Evolutionary conservation across 2,113 vertebrate genomes (phyloP).

Genomic region (Marcusenius ussheri): DNA sequence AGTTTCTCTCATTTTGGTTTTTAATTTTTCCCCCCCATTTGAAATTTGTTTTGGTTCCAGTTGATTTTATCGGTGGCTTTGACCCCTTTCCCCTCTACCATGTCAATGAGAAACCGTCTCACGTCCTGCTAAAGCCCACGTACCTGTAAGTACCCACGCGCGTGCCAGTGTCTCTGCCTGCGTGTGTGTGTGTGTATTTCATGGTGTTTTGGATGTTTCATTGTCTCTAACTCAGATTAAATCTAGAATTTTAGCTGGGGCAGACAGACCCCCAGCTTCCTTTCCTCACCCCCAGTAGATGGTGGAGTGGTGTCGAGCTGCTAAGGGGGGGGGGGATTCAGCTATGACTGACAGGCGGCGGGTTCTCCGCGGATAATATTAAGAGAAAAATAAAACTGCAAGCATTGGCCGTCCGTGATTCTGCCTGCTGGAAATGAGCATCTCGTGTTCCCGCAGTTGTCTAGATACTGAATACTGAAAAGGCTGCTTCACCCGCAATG

Average conservation of each 20-base stretch:
- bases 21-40: constrained; percentile 48
- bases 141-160: constrained; percentile 75
- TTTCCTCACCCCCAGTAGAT: neutral
- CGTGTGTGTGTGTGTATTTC: neutral
- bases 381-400: neutral
- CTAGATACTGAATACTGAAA: neutral
- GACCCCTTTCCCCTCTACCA: constrained; percentile 91
- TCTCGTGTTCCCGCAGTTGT: neutral
- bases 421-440: neutral
- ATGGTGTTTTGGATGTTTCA: neutral
- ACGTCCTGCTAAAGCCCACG: constrained; percentile 82
- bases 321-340: neutral
- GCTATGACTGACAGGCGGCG: neutral
- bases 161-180: neutral
- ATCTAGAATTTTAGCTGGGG: neutral
- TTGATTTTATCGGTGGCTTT: constrained; percentile 98
- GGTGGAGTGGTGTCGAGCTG: neutral
- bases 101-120: constrained; percentile 87
- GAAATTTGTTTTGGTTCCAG: constrained; percentile 68
- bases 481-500: neutral
- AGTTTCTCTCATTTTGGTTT: constrained; percentile 48
- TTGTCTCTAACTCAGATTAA: neutral
- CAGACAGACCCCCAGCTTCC: neutral
- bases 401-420: neutral
- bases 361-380: neutral